phyloP scores from a whole-genome alignment of 2,888 invertebrate species.

The Urechis unicinctus region DNA sequence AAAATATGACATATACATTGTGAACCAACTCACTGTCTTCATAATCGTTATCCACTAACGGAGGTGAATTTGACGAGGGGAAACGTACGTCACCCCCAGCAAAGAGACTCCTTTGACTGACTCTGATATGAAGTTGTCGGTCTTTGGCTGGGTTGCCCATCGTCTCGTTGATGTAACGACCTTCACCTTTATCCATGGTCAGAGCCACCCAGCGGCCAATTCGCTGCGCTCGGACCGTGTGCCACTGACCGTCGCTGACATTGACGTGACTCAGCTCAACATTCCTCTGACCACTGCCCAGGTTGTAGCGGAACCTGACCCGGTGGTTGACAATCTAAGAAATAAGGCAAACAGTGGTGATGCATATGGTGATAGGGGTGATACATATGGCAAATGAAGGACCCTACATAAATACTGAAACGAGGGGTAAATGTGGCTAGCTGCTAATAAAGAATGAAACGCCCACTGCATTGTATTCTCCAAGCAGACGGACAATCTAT shows the following conservation, averaged over 20 bases:
- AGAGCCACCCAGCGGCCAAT: constrained; percentile 88
- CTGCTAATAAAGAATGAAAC: not conserved
- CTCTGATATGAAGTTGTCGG: constrained; percentile 17
- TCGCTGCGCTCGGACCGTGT: constrained; percentile 82
- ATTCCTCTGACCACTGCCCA: constrained; percentile 82
- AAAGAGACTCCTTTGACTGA: constrained; percentile 21
- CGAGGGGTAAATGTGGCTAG: not conserved
- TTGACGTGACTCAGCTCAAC: constrained; percentile 83
- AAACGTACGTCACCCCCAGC: constrained; percentile 24
- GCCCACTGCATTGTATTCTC: not conserved
- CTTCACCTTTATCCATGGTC: constrained; percentile 91
- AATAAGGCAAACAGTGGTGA: not conserved
- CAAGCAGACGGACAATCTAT: too few relatives aligned
- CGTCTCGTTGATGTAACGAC: constrained; percentile 51
- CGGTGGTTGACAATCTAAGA: constrained; percentile 44
- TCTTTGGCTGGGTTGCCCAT: constrained; percentile 51
- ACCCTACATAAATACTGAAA: too few relatives aligned
- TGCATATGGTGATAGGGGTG: not conserved
- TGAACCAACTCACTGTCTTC: constrained; percentile 16
- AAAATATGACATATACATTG: not conserved
- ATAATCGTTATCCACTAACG: constrained; percentile 22
- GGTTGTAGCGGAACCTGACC: constrained; percentile 83
- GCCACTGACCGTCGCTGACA: constrained; percentile 96
- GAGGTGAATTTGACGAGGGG: constrained; percentile 18
- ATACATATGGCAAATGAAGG: too few relatives aligned